Conservation (phyloP, 2,888 invertebrate genomes). For the Cetonia aurata region DNA sequence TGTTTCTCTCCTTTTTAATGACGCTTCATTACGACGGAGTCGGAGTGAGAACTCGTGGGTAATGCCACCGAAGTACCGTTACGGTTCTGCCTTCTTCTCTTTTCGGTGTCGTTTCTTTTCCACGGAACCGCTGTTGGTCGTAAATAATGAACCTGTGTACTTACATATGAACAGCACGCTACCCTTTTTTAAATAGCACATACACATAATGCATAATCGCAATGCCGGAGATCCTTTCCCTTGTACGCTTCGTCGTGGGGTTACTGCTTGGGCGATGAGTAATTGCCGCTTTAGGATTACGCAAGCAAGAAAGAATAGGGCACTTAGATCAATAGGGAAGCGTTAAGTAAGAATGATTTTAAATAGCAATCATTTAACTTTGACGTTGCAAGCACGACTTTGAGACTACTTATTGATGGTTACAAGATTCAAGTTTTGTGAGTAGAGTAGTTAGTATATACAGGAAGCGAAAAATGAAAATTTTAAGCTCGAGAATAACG, state of each 20-base stretch:
- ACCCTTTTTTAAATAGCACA: slow-evolving; percentile 2
- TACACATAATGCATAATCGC: slow-evolving; percentile 11
- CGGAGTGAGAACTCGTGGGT: slow-evolving; percentile 32
- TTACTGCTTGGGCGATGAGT: slow-evolving; percentile 14
- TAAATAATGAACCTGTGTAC: slow-evolving; percentile 23
- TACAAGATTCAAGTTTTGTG: too few species aligned
- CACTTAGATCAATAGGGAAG: background rate
- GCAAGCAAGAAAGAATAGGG: slow-evolving; percentile 5
- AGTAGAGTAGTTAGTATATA: too few species aligned
- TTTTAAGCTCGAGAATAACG: too few species aligned
- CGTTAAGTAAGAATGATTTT: background rate
- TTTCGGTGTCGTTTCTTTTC: slow-evolving; percentile 1
- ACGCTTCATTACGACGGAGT: slow-evolving; percentile 32
- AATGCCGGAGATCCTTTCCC: background rate
- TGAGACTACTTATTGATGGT: too few species aligned
- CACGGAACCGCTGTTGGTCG: slow-evolving; percentile 8
- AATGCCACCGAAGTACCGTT: slow-evolving; percentile 18
- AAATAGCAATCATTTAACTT: slow-evolving; percentile 10
- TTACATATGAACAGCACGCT: background rate
- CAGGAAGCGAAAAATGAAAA: too few species aligned
- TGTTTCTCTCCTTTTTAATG: slow-evolving; percentile 35
- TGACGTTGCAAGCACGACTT: background rate
- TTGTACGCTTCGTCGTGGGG: slow-evolving; percentile 5
- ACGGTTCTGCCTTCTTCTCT: slow-evolving; percentile 14
- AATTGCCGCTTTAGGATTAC: slow-evolving; percentile 7